Evolutionary conservation across 2,797 vertebrate genomes (phyloP), one percentile per base, ranked within the genome.

Genomic region (Anas flavirostris): DNA sequence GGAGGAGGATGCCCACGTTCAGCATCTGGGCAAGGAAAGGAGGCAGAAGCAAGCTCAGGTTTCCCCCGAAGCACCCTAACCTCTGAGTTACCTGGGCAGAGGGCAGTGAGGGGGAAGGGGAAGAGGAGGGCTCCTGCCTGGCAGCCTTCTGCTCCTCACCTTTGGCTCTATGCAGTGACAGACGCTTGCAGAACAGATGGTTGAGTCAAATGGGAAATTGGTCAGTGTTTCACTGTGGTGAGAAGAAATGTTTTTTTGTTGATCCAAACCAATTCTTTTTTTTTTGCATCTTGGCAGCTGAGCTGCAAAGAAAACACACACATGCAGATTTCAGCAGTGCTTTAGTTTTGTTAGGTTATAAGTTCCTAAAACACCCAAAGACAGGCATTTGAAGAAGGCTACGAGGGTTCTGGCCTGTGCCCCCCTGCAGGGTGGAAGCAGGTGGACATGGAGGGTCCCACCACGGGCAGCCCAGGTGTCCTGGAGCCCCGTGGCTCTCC

Each of bases 401-500:
- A 0, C 3, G 2, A 18, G 6, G 14, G 12, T 17, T 50, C 93
- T 58, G 68, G n/a, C 0, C 9, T 74, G 72, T 85, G 23, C 19
- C 25, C 31, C 19, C 19, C 44, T 46, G 15, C 31, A 46, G 39
- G 48, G 56, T 26, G 55, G 11, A 86, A 31, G 21, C 18, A 44
- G 43, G 39, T 11, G 46, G 21, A 33, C 28, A 29, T 8, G 22
- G 64, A 59, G 41, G 10, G 77, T 13, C 60, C 46, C 63, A 9
- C 2, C 2, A 41, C 1, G 0, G 37, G 28, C 35, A 74, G 28
- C 6, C 5, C n/a, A 12, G 39, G 6, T 59, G 19, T 5, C 18
- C 55, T 70, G 63, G 35, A 56, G 28, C 25, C 18, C 79, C 37
- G 1, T 2, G 23, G 68, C 63, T 83, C 73, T 60, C 12, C 2